phyloP scores from a whole-genome alignment of 2,888 invertebrate species.

The Amphipoea lucens region DNA sequence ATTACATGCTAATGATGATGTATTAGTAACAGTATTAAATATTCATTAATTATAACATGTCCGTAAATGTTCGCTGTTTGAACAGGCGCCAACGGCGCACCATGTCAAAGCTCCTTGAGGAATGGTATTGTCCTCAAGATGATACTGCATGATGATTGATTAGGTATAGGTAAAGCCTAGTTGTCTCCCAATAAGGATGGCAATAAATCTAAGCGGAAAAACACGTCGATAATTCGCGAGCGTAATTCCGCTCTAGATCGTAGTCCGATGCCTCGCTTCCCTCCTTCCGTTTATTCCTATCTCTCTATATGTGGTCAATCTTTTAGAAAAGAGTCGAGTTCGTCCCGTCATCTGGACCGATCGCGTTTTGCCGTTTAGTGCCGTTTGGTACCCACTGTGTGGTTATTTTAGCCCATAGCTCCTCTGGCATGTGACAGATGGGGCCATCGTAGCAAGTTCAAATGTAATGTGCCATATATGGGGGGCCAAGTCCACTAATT shows the following conservation, averaged over 20 bases:
- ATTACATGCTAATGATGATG: slow-evolving; percentile 10
- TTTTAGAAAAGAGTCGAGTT: no score
- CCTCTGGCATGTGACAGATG: no score
- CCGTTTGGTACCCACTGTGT: no score
- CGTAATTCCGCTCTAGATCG: not conserved
- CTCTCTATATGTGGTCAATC: no score
- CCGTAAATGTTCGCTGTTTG: slow-evolving; percentile 5
- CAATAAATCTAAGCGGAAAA: not conserved
- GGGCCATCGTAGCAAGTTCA: not conserved
- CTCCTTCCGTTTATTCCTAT: no score
- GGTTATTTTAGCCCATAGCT: no score
- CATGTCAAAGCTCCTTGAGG: not conserved
- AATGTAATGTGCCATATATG: not conserved
- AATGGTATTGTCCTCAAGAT: slow-evolving; percentile 7
- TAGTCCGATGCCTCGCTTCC: not conserved
- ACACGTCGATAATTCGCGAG: not conserved
- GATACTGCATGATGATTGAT: not conserved
- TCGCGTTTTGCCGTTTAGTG: no score
- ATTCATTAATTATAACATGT: slow-evolving; percentile 21
- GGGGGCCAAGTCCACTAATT: not conserved
- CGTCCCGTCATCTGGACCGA: no score
- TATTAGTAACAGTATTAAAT: slow-evolving; percentile 22
- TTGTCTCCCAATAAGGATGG: not conserved
- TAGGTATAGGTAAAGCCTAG: not conserved
- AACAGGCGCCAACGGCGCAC: slow-evolving; percentile 20